Evolutionary conservation across 2,113 vertebrate genomes (phyloP).

Genomic region (Notarius lentiginosus): DNA sequence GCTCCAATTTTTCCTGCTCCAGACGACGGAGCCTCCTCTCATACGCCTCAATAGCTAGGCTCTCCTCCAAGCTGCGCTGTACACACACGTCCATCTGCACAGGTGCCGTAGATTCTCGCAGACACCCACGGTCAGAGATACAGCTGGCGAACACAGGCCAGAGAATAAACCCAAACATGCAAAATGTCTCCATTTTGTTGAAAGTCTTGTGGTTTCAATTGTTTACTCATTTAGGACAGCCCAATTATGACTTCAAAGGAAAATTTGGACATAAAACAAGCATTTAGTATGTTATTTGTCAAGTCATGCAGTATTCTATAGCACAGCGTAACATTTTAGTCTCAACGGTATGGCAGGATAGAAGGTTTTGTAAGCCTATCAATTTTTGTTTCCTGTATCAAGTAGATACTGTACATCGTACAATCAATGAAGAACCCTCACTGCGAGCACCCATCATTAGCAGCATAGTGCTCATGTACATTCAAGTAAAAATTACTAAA

Average conservation of each 20-base stretch:
- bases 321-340: background rate
- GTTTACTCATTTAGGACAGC: background rate
- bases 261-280: background rate
- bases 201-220: background rate
- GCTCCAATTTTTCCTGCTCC: conserved; percentile 95
- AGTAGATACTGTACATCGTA: background rate
- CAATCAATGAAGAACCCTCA: background rate
- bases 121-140: conserved; percentile 88
- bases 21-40: conserved; percentile 92
- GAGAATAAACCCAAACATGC: background rate
- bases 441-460: background rate
- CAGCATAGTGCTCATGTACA: background rate
- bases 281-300: background rate
- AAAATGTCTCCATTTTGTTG: background rate
- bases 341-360: background rate
- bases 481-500: background rate
- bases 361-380: background rate
- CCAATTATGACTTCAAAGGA: background rate
- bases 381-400: background rate
- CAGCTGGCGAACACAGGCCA: conserved; percentile 66
- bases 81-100: conserved; percentile 83
- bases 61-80: conserved; percentile 89
- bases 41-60: conserved; percentile 92
- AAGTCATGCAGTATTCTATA: background rate
- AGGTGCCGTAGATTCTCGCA: conserved; percentile 78